These are phyloP conservation scores for Dasypolia templi DNA, from an alignment of 2,888 invertebrate species.

Conservation along the genomic window DNA sequence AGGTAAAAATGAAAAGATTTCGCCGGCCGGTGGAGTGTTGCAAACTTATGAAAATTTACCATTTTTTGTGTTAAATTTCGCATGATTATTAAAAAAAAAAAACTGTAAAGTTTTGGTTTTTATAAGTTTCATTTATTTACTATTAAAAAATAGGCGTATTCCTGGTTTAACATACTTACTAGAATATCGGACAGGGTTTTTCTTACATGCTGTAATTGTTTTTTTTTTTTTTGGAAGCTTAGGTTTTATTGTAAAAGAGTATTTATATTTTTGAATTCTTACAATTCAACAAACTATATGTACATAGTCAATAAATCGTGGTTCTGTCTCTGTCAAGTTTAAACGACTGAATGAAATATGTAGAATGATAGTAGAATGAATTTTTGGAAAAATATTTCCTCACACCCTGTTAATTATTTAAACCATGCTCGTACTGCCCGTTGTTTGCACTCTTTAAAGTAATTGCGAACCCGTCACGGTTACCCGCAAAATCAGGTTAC, in stretches of 20 bases:
- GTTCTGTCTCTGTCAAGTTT: neutral
- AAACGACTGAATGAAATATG: neutral
- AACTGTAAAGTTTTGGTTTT: too few relatives aligned
- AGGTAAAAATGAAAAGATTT: too few relatives aligned
- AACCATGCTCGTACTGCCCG: neutral
- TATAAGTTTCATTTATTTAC: too few relatives aligned
- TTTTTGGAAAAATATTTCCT: neutral
- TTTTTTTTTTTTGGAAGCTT: slow-evolving; percentile 24
- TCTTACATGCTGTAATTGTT: too few relatives aligned
- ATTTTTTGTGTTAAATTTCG: too few relatives aligned
- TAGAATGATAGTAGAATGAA: neutral
- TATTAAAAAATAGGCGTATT: too few relatives aligned
- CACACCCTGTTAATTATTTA: neutral
- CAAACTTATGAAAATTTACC: too few relatives aligned
- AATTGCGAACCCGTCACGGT: neutral
- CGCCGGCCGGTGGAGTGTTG: too few relatives aligned
- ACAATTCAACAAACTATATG: neutral
- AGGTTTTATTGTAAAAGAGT: neutral
- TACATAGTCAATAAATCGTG: neutral
- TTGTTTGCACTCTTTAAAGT: neutral
- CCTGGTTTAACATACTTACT: too few relatives aligned
- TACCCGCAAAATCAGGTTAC: neutral
- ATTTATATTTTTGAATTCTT: neutral
- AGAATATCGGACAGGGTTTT: too few relatives aligned
- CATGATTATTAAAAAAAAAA: too few relatives aligned